phyloP scores from a whole-genome alignment of 2,888 invertebrate species.

The Saturnia japonica region DNA sequence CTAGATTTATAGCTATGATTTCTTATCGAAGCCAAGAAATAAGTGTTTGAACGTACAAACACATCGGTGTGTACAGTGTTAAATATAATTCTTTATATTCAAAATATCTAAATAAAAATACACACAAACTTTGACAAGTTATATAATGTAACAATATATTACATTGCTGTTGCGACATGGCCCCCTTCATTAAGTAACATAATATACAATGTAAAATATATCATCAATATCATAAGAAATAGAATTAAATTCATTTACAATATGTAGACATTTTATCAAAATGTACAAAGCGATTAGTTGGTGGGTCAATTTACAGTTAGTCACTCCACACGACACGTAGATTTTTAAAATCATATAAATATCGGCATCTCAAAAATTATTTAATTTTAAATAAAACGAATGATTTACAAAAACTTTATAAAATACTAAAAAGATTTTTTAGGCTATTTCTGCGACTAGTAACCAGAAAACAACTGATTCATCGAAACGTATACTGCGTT shows the following conservation, averaged over 20 bases:
- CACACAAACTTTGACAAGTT: background rate
- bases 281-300: background rate
- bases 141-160: background rate
- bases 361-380: no score
- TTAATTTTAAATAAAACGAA: no score
- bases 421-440: no score
- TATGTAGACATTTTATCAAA: background rate
- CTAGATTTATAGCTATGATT: conserved; percentile 70
- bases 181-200: background rate
- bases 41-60: conserved; percentile 28
- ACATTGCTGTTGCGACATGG: background rate
- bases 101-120: background rate
- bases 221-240: conserved; percentile 1
- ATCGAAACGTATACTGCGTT: no score
- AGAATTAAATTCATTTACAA: background rate
- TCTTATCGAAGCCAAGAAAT: conserved; percentile 60
- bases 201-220: background rate
- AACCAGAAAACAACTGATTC: no score
- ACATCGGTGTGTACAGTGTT: background rate
- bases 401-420: no score
- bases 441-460: no score
- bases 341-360: no score
- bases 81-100: background rate
- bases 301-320: background rate
- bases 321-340: background rate